Evolutionary conservation across 2,113 vertebrate species (phyloP).

Genomic region (Hipposideros armiger): DNA sequence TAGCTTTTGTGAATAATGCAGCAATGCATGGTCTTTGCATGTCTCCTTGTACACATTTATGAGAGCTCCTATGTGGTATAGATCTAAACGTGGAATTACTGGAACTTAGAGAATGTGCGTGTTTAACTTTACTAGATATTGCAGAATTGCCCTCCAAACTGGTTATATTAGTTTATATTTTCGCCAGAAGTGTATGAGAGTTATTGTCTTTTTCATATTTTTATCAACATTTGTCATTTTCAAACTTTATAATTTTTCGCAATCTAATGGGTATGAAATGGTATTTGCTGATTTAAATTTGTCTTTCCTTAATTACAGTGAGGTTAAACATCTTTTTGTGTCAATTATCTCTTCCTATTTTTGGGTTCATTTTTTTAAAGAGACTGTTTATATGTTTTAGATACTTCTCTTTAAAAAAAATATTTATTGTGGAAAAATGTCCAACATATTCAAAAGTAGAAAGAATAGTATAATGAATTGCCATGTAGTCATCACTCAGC

Average conservation of each 20-base stretch:
- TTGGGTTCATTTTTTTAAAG: neutral
- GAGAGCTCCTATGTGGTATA: neutral
- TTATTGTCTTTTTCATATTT: constrained; percentile 24
- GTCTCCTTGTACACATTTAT: neutral
- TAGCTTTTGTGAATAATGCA: neutral
- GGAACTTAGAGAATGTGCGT: neutral
- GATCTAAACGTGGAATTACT: neutral
- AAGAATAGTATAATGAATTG: neutral
- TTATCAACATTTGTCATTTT: neutral
- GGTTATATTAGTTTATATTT: neutral
- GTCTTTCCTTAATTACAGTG: neutral
- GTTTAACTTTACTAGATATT: neutral
- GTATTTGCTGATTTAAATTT: constrained; percentile 25
- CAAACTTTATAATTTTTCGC: neutral
- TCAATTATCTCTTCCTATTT: neutral
- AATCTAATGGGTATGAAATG: neutral
- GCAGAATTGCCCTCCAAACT: neutral
- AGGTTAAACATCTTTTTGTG: neutral
- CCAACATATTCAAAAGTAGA: neutral
- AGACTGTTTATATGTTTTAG: neutral
- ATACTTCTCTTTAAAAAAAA: neutral
- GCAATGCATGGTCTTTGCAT: neutral
- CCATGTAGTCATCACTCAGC: neutral
- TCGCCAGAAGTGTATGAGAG: neutral
- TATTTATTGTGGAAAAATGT: neutral